These are phyloP conservation scores for Pseudococcus longispinus DNA, from an alignment of 2,888 invertebrate genomes.

Conservation along the genomic window DNA sequence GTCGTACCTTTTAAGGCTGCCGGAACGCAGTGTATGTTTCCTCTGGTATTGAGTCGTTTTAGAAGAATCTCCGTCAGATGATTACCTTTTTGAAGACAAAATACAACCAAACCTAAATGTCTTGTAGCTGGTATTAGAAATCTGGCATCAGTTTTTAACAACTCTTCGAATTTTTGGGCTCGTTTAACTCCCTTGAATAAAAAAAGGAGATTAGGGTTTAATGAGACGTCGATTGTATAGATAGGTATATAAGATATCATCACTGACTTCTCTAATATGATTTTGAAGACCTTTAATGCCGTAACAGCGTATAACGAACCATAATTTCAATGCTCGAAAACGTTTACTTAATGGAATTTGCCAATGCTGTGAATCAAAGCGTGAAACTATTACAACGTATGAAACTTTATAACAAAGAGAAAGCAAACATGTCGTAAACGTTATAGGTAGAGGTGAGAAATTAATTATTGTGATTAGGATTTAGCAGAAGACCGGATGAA, in stretches of 20 bases:
- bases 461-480: constrained; percentile 19
- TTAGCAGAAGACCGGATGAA: constrained; percentile 44
- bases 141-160: constrained; percentile 80
- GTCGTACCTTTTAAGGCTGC: constrained; percentile 77
- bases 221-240: neutral
- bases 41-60: constrained; percentile 82
- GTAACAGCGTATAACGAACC: constrained; percentile 95
- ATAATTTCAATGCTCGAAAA: constrained; percentile 90
- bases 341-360: constrained; percentile 93
- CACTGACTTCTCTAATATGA: constrained; percentile 84
- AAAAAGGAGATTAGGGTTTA: neutral
- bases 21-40: constrained; percentile 93
- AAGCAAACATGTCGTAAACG: constrained; percentile 8
- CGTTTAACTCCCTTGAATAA: constrained; percentile 78
- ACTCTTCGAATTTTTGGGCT: constrained; percentile 88
- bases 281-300: constrained; percentile 90
- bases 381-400: constrained; percentile 35
- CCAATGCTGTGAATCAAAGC: constrained; percentile 78
- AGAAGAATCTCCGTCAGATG: constrained; percentile 86
- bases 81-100: constrained; percentile 85
- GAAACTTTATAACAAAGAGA: constrained; percentile 35
- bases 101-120: constrained; percentile 88
- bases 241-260: neutral
- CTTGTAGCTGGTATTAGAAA: constrained; percentile 90
- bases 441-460: constrained; percentile 14